Evolutionary conservation across 1,140 invertebrate species (phyloP).

Genomic region (Leguminivora glycinivorella): DNA sequence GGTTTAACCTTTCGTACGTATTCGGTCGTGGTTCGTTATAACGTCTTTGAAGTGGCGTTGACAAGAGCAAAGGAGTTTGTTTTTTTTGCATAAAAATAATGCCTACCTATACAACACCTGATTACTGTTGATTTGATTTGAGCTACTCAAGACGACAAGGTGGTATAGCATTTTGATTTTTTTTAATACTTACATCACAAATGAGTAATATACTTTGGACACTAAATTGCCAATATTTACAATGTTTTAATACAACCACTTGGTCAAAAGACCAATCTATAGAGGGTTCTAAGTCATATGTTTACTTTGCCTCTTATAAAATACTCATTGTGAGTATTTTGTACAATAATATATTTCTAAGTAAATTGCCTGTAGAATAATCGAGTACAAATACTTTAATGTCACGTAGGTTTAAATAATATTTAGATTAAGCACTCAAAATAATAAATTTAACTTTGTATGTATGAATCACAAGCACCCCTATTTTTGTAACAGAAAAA

Average conservation of each 20-base stretch:
- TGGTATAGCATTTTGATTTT: no score
- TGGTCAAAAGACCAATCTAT: neutral
- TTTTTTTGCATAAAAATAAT: no score
- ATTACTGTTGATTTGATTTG: no score
- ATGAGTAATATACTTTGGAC: no score
- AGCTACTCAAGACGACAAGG: no score
- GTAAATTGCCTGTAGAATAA: slow-evolving; percentile 23
- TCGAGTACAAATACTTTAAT: slow-evolving; percentile 25
- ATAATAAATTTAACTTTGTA: slow-evolving; percentile 30
- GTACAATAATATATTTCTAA: slow-evolving; percentile 3
- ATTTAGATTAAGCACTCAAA: neutral
- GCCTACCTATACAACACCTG: no score
- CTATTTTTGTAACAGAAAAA: slow-evolving; percentile 28
- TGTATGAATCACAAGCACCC: slow-evolving; percentile 17
- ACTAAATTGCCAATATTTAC: neutral
- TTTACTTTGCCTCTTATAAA: neutral
- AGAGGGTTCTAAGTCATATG: neutral
- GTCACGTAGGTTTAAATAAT: slow-evolving; percentile 8
- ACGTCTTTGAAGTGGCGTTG: no score
- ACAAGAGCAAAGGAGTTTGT: no score
- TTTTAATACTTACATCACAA: no score
- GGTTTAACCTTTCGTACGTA: slow-evolving; percentile 53
- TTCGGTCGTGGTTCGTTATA: no score
- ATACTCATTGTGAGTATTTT: neutral
- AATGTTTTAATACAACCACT: neutral